phyloP scores from a whole-genome alignment of 2,113 vertebrate genomes.

The Dascyllus trimaculatus region DNA sequence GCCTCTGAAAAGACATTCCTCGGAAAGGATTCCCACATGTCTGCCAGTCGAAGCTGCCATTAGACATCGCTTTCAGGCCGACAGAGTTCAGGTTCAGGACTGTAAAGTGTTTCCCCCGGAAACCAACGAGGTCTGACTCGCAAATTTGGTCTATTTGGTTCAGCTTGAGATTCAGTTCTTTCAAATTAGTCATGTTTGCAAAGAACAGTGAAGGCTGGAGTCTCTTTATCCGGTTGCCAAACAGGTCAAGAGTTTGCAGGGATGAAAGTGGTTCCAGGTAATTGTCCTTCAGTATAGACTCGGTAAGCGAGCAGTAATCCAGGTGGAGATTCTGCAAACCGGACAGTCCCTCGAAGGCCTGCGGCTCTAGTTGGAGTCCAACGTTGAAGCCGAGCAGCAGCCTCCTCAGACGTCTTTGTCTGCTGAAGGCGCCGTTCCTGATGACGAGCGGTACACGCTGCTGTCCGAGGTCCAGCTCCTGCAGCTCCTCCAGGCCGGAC shows the following conservation, averaged over 20 bases:
- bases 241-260: constrained; percentile 85
- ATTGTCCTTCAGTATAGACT: constrained; percentile 82
- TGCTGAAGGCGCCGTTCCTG: constrained; percentile 84
- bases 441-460: constrained; percentile 81
- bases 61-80: constrained; percentile 21
- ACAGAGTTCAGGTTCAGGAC: constrained; percentile 79
- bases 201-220: constrained; percentile 89
- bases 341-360: constrained; percentile 86
- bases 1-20: constrained; percentile 79
- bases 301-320: constrained; percentile 78
- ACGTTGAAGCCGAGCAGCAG: constrained; percentile 82
- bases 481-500: constrained; percentile 79
- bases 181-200: constrained; percentile 82
- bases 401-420: constrained; percentile 80
- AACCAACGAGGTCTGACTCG: constrained; percentile 85
- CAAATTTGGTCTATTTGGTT: constrained; percentile 86
- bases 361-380: constrained; percentile 79
- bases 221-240: constrained; percentile 81
- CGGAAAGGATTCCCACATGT: constrained; percentile 90
- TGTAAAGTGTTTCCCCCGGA: constrained; percentile 86
- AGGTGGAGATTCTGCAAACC: constrained; percentile 81
- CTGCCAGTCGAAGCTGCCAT: constrained; percentile 78
- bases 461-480: constrained; percentile 74
- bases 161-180: constrained; percentile 79
- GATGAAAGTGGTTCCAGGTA: constrained; percentile 88